Percentiles rank a stretch among this genome's conserved stretches.
phyloP scores from a whole-genome alignment of 2,888 invertebrate genomes.

The Emesis russula region DNA sequence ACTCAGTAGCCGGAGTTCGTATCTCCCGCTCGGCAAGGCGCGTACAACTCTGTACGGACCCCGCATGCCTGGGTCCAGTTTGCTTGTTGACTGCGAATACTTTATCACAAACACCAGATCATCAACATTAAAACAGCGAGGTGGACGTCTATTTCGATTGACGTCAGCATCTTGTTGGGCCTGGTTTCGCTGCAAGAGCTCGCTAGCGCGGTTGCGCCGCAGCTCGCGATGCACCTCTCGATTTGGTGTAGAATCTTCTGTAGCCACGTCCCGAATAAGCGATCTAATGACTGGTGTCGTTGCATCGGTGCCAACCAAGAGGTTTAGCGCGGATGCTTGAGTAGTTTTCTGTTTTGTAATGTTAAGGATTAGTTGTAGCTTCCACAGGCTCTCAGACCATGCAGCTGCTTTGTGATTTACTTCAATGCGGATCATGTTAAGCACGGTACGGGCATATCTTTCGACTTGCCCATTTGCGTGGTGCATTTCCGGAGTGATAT shows the following conservation, averaged over 20 bases:
- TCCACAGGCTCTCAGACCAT: slow-evolving; percentile 42
- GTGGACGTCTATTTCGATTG: slow-evolving; percentile 33
- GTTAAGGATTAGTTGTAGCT: slow-evolving; percentile 23
- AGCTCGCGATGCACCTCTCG: slow-evolving; percentile 12
- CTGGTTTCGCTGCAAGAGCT: not conserved
- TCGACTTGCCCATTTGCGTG: slow-evolving; percentile 74
- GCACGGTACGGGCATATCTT: slow-evolving; percentile 63
- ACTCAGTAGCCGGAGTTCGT: slow-evolving; percentile 66
- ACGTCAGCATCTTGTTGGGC: slow-evolving; percentile 34
- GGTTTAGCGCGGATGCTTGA: slow-evolving; percentile 18
- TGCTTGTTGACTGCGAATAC: slow-evolving; percentile 65
- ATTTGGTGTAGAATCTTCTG: slow-evolving; percentile 8
- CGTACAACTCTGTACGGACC: slow-evolving; percentile 61
- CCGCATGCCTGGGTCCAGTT: slow-evolving; percentile 72
- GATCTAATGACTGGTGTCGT: slow-evolving; percentile 16
- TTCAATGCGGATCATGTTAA: slow-evolving; percentile 44
- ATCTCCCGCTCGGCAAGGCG: slow-evolving; percentile 45
- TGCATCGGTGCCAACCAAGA: slow-evolving; percentile 2
- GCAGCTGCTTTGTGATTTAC: slow-evolving; percentile 7
- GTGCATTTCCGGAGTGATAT: slow-evolving; percentile 78
- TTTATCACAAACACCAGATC: slow-evolving; percentile 77
- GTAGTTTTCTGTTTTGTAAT: slow-evolving; percentile 22
- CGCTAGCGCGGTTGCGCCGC: no score
- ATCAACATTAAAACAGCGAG: slow-evolving; percentile 25
- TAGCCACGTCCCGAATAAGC: not conserved